Conservation (phyloP, 2,888 invertebrate species). For the Yponomeuta malinellus region DNA sequence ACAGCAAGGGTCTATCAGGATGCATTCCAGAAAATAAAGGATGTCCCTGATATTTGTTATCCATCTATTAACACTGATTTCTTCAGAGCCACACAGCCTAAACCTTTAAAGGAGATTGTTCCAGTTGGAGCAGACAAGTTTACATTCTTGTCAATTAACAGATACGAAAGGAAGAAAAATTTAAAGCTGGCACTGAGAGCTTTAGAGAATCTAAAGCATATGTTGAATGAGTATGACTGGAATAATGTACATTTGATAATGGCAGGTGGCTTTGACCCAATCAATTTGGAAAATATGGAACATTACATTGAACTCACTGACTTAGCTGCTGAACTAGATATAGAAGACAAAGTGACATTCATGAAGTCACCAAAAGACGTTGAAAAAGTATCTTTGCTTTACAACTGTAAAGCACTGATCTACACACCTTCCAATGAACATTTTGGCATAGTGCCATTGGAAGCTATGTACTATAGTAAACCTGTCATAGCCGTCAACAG, state of each 20-base stretch:
- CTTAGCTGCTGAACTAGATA: conserved; percentile 77
- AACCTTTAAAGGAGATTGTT: conserved; percentile 67
- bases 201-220: conserved; percentile 79
- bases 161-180: conserved; percentile 98
- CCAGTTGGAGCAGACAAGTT: conserved; percentile 75
- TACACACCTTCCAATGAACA: conserved; percentile 99
- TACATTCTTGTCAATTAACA: conserved; percentile 94
- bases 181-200: conserved; percentile 90
- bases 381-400: conserved; percentile 88
- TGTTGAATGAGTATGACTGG: conserved; percentile 75
- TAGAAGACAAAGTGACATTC: conserved; percentile 86
- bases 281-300: conserved; percentile 90
- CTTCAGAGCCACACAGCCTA: conserved; percentile 75
- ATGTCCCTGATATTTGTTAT: conserved; percentile 89
- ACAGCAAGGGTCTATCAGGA: conserved; percentile 92
- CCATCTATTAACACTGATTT: conserved; percentile 92
- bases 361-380: conserved; percentile 91
- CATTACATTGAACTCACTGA: conserved; percentile 85
- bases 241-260: conserved; percentile 87
- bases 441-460: conserved; percentile 99
- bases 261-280: conserved; percentile 97
- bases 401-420: conserved; percentile 84
- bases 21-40: conserved; percentile 86
- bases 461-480: conserved; percentile 95
- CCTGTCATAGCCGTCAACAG: conserved; percentile 97